A percentile compares a stretch with the other conserved stretches of the same genome.
Evolutionary conservation across 2,113 vertebrate species (phyloP).

Genomic region (Atlantisia rogersi): DNA sequence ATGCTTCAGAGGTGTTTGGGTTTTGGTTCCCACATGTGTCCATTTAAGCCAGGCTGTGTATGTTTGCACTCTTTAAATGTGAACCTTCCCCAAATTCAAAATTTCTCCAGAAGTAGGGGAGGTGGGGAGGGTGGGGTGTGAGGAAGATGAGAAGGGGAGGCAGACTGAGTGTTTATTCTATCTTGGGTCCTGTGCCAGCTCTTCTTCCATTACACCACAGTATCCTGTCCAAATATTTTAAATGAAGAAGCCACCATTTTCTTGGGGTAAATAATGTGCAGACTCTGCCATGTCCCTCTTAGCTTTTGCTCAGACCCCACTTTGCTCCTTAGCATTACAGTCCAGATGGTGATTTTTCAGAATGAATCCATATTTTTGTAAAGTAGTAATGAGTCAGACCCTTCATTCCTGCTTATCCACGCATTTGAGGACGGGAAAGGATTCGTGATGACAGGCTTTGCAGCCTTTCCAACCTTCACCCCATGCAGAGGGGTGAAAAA

Average conservation of each 20-base stretch:
- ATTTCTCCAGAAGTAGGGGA: not conserved
- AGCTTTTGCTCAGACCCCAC: not conserved
- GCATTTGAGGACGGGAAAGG: not conserved
- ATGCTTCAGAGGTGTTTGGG: not conserved
- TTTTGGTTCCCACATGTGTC: not conserved
- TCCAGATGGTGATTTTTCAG: not conserved
- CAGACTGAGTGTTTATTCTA: not conserved
- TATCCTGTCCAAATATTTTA: not conserved
- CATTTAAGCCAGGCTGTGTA: not conserved
- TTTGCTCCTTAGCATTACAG: not conserved
- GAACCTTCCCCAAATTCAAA: not conserved
- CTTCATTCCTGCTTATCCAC: not conserved
- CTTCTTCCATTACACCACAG: not conserved
- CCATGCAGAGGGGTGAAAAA: not conserved
- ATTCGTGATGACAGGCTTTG: not conserved
- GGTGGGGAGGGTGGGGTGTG: not conserved
- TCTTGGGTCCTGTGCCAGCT: not conserved
- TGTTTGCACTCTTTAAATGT: not conserved
- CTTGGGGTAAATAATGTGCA: not conserved
- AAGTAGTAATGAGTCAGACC: not conserved
- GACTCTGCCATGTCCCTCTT: not conserved
- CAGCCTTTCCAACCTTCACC: not conserved
- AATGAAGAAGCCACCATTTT: not conserved
- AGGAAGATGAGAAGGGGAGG: not conserved
- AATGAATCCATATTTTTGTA: not conserved